Evolutionary conservation across 2,888 invertebrate genomes (phyloP).

Genomic region (Amphiduros pacificus): DNA sequence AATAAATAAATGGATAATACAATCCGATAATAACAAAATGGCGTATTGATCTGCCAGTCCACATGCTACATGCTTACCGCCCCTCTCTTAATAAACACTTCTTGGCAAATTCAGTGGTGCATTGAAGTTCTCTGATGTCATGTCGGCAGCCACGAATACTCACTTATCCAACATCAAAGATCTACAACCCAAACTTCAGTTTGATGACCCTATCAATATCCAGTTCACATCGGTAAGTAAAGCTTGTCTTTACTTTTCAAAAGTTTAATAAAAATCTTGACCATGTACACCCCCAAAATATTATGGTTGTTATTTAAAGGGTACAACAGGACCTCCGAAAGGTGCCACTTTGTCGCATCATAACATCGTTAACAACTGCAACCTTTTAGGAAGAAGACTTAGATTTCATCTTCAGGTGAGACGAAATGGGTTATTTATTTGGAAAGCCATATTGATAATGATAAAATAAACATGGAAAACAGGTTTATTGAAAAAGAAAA

Average conservation of each 20-base stretch:
- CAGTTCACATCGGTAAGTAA: constrained; percentile 74
- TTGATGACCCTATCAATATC: constrained; percentile 76
- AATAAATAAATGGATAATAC: too few species aligned
- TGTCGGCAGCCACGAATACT: constrained; percentile 60
- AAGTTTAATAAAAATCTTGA: too few species aligned
- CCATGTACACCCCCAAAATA: too few species aligned
- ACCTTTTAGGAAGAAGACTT: constrained; percentile 65
- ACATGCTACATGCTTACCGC: too few species aligned
- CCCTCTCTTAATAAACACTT: too few species aligned
- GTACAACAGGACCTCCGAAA: constrained; percentile 81
- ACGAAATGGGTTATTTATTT: background rate
- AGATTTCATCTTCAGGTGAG: constrained; percentile 60
- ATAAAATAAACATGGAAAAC: too few species aligned
- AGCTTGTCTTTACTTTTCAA: too few species aligned
- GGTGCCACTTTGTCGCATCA: constrained; percentile 74
- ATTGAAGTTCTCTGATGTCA: constrained; percentile 60
- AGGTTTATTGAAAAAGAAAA: background rate
- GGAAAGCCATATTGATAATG: too few species aligned
- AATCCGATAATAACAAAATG: too few species aligned
- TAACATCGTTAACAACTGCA: constrained; percentile 76
- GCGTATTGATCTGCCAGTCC: too few species aligned
- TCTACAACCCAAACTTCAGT: constrained; percentile 65
- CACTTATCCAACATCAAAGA: constrained; percentile 52
- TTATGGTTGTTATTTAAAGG: too few species aligned
- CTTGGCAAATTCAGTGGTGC: constrained; percentile 60